Conservation (phyloP, 2,113 vertebrate genomes). For the Scopus umbretta region DNA sequence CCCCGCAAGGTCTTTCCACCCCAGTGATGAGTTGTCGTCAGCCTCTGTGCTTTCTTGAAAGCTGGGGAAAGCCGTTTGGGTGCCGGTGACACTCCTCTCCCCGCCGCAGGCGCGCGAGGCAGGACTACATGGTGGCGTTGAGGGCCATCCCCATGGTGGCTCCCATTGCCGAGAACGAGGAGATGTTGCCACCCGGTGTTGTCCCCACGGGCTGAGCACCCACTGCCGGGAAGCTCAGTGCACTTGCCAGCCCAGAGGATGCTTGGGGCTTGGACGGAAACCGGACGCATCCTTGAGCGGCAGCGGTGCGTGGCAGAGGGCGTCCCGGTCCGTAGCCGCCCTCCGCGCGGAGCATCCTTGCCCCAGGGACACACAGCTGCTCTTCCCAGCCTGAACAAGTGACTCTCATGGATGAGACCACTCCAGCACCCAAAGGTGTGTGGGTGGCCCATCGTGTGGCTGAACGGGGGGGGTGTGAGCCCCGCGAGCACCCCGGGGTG, state of each 20-base stretch:
- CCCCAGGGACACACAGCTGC: accelerated
- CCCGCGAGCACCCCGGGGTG: accelerated
- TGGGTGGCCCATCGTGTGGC: accelerated
- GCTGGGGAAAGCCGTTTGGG: neutral
- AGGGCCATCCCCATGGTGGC: neutral
- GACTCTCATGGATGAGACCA: neutral
- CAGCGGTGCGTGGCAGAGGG: accelerated
- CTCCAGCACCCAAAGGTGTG: neutral
- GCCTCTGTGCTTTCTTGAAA: neutral
- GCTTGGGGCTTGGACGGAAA: neutral
- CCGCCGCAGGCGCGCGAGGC: accelerated
- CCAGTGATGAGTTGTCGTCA: accelerated
- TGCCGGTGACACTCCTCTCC: accelerated
- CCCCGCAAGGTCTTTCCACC: accelerated
- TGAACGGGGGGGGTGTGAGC: neutral
- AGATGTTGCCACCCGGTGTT: accelerated
- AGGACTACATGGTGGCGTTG: accelerated
- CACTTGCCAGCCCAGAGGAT: neutral
- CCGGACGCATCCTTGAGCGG: accelerated
- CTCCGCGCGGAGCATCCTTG: accelerated
- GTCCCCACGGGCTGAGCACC: neutral
- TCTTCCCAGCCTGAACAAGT: neutral
- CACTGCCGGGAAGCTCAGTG: accelerated
- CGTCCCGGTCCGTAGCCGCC: neutral
- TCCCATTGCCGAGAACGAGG: neutral